Percentiles rank a stretch among this genome's conserved stretches.
Evolutionary conservation across 2,888 invertebrate genomes (phyloP).

Genomic region (Brachyptera putata): DNA sequence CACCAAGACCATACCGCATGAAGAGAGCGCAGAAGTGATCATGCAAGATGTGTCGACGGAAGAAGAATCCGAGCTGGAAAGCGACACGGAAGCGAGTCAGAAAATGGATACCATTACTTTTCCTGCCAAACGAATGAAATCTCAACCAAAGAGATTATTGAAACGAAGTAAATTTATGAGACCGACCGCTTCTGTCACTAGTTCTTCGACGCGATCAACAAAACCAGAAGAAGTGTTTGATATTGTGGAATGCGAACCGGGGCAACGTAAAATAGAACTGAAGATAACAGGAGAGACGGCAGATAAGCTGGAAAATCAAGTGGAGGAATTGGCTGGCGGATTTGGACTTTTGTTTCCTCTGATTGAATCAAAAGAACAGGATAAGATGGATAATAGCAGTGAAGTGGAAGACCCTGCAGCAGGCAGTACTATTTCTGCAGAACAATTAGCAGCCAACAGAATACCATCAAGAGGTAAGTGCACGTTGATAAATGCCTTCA

Average conservation of each 20-base stretch:
- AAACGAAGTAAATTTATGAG: conserved; percentile 56
- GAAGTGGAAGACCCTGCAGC: conserved; percentile 40
- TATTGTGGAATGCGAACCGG: conserved; percentile 44
- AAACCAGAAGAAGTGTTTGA: conserved; percentile 56
- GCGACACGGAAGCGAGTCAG: conserved; percentile 49
- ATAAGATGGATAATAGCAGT: conserved; percentile 36
- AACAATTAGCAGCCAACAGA: conserved; percentile 63
- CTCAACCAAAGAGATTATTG: conserved; percentile 48
- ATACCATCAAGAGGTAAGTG: conserved; percentile 57
- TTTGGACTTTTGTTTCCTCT: conserved; percentile 40
- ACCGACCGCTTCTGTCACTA: conserved; percentile 35
- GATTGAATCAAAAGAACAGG: conserved; percentile 34
- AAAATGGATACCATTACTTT: conserved; percentile 41
- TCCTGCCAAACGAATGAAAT: conserved; percentile 47
- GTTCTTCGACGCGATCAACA: conserved; percentile 38
- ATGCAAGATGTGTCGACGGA: conserved; percentile 34
- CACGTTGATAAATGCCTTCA: not conserved
- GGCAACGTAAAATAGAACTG: conserved; percentile 51
- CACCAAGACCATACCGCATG: conserved; percentile 35
- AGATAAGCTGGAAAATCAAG: conserved; percentile 23
- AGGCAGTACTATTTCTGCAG: conserved; percentile 50
- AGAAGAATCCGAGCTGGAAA: conserved; percentile 63
- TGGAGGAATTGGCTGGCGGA: conserved; percentile 34
- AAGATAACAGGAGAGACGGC: conserved; percentile 42
- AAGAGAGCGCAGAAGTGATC: conserved; percentile 32